Conservation (phyloP, 2,888 invertebrate species). For the Fabriciana adippe region DNA sequence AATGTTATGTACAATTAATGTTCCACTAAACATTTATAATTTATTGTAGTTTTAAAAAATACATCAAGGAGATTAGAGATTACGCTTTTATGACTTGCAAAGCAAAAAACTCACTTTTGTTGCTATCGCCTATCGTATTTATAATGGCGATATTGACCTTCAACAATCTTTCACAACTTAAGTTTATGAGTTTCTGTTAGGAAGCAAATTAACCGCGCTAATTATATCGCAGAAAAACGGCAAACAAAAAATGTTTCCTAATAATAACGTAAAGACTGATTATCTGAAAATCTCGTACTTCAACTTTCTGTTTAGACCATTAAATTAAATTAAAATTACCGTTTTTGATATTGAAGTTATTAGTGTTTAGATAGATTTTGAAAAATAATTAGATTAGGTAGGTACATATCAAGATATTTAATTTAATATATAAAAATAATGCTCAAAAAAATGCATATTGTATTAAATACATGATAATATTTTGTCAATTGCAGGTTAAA, state of each 20-base stretch:
- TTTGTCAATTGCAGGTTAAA: too few relatives aligned
- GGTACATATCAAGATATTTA: too few relatives aligned
- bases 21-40: neutral
- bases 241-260: constrained; percentile 5
- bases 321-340: too few relatives aligned
- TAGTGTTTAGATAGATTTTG: too few relatives aligned
- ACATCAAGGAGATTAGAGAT: neutral
- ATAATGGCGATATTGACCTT: constrained; percentile 30
- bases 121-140: constrained; percentile 1
- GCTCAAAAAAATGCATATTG: too few relatives aligned
- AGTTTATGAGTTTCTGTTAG: constrained; percentile 11
- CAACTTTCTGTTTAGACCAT: too few relatives aligned
- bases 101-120: neutral
- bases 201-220: constrained; percentile 20
- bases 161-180: constrained; percentile 12
- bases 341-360: too few relatives aligned
- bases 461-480: too few relatives aligned
- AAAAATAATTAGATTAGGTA: too few relatives aligned
- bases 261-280: neutral
- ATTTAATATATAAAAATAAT: too few relatives aligned
- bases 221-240: constrained; percentile 22
- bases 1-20: neutral
- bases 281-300: neutral
- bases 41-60: neutral
- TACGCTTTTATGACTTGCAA: neutral